Evolutionary conservation across 1,140 invertebrate species (phyloP).

Genomic region (Dendrolimus punctatus): DNA sequence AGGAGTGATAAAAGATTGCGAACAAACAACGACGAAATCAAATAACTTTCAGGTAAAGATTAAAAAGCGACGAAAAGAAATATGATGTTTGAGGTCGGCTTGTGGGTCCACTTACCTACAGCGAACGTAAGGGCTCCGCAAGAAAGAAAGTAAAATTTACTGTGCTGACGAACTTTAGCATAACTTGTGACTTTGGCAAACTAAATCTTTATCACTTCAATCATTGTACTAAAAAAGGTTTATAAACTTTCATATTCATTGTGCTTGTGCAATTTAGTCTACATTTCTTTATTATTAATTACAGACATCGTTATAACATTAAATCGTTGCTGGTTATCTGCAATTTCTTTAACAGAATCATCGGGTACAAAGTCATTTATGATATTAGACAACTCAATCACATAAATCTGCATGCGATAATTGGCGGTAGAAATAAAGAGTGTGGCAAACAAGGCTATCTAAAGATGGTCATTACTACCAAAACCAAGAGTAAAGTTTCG

Average conservation of each 20-base stretch:
- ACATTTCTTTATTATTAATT: too few relatives aligned
- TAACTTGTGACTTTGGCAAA: constrained; percentile 28
- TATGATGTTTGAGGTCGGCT: constrained; percentile 38
- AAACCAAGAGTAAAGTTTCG: constrained; percentile 67
- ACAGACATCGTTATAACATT: too few relatives aligned
- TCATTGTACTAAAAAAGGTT: too few relatives aligned
- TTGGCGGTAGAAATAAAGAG: constrained; percentile 44
- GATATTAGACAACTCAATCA: constrained; percentile 24
- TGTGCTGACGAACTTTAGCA: constrained; percentile 57
- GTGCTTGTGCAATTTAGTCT: too few relatives aligned
- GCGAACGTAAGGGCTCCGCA: constrained; percentile 70
- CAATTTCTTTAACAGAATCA: too few relatives aligned
- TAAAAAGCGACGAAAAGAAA: constrained; percentile 54
- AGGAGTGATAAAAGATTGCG: constrained; percentile 35
- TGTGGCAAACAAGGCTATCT: constrained; percentile 60
- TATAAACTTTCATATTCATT: too few relatives aligned
- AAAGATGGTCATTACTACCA: constrained; percentile 34
- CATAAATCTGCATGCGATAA: constrained; percentile 45
- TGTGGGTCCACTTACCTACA: constrained; percentile 66
- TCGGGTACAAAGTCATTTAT: constrained; percentile 15
- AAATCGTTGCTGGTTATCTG: constrained; percentile 3
- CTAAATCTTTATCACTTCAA: background rate
- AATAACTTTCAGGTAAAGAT: constrained; percentile 22
- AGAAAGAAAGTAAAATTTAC: constrained; percentile 71
- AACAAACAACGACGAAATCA: constrained; percentile 34